These are phyloP conservation scores for Syrmaticus mikado DNA, from an alignment of 2,113 vertebrate genomes.

Conservation along the genomic window DNA sequence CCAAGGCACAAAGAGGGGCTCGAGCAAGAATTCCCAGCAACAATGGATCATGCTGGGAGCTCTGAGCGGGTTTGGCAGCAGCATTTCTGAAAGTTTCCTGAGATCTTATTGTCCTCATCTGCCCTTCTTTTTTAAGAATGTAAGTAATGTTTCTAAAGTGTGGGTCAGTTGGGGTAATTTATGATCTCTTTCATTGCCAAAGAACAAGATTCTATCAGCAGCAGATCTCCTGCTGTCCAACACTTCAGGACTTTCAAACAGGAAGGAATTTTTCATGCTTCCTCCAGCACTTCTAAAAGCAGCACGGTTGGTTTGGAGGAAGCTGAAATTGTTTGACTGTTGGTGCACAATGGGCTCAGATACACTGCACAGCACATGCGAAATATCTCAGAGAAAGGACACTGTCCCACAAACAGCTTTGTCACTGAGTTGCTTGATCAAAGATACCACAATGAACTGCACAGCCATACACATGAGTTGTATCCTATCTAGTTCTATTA, in stretches of 20 bases:
- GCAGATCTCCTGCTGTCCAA: not conserved
- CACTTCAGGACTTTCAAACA: not conserved
- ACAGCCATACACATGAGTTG: not conserved
- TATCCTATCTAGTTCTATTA: not conserved
- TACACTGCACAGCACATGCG: not conserved
- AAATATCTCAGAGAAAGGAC: conserved; percentile 21
- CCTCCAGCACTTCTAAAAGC: not conserved
- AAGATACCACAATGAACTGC: conserved; percentile 21
- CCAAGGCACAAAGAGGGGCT: not conserved
- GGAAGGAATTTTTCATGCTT: conserved; percentile 16
- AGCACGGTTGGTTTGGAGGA: not conserved
- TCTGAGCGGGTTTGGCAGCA: conserved; percentile 19
- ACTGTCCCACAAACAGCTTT: not conserved
- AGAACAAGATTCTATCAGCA: not conserved
- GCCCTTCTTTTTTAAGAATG: conserved; percentile 31
- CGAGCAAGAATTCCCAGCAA: conserved; percentile 42
- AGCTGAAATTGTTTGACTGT: not conserved
- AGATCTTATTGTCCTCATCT: conserved; percentile 41
- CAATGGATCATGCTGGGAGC: conserved; percentile 3
- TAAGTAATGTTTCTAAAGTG: conserved; percentile 38
- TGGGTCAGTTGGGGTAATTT: conserved; percentile 43
- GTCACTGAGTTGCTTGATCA: conserved; percentile 34
- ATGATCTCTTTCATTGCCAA: conserved; percentile 26
- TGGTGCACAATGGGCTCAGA: not conserved
- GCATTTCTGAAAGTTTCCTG: conserved; percentile 35